Conservation (phyloP, 2,888 invertebrate species). For the Lithophane ornitopus region DNA sequence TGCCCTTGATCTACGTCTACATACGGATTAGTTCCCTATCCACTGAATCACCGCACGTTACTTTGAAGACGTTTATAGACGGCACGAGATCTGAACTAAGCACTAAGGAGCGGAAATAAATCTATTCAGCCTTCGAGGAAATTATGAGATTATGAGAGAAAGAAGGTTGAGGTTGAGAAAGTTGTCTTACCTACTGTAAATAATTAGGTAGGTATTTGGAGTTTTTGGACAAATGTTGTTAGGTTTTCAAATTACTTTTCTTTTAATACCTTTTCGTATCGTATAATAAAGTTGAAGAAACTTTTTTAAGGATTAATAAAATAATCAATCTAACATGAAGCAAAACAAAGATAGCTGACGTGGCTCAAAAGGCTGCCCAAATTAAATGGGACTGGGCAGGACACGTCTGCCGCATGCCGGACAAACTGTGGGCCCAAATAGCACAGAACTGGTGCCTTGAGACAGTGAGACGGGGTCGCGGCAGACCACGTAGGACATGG, state of each 20-base stretch:
- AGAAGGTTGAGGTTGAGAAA: no score
- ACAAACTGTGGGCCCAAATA: no score
- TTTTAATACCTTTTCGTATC: background rate
- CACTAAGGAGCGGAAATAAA: background rate
- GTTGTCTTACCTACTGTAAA: background rate
- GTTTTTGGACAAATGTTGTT: background rate
- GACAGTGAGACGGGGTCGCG: no score
- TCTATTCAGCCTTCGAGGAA: background rate
- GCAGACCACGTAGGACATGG: no score
- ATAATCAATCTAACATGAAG: background rate
- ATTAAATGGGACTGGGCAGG: no score
- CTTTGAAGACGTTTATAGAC: background rate
- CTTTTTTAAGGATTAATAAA: background rate
- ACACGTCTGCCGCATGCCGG: no score
- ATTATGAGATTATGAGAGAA: no score
- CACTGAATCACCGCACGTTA: background rate
- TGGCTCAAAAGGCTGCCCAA: no score
- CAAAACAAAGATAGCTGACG: no score
- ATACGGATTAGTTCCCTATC: conserved; percentile 22
- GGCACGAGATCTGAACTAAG: background rate
- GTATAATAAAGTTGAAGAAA: background rate
- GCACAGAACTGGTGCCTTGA: no score
- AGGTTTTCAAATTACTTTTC: background rate
- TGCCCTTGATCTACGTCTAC: conserved; percentile 15
- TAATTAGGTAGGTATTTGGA: background rate